Evolutionary conservation across 2,888 invertebrate genomes (phyloP).

Genomic region (Dyspetes luteomarginatus): DNA sequence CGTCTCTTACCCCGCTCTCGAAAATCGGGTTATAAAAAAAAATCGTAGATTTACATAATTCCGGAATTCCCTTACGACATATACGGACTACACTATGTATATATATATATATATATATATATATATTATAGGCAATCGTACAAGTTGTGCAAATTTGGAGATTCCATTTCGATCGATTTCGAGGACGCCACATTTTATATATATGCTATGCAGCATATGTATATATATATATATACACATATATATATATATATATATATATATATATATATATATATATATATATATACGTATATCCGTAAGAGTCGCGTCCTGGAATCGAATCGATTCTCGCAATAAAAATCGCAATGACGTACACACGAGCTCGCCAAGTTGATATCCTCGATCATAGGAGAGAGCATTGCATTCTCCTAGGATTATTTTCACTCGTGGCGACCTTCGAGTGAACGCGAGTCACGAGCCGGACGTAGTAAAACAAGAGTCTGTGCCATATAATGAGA

Average conservation of each 20-base stretch:
- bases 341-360: constrained; percentile 37
- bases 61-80: constrained; percentile 4
- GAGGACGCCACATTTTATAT: constrained; percentile 2
- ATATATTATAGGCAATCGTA: neutral
- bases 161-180: constrained; percentile 26
- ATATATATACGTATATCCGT: no score
- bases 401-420: constrained; percentile 53
- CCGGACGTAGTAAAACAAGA: constrained; percentile 33
- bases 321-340: constrained; percentile 30
- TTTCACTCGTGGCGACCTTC: constrained; percentile 59
- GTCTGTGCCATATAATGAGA: neutral
- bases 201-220: neutral
- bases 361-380: constrained; percentile 28
- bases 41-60: constrained; percentile 35
- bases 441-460: constrained; percentile 38
- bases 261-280: no score
- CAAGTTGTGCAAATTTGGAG: constrained; percentile 14
- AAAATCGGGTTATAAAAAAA: neutral
- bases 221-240: no score
- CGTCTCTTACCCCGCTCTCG: neutral
- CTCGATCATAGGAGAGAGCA: constrained; percentile 6
- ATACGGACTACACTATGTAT: neutral
- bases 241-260: no score
- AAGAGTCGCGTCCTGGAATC: constrained; percentile 13
- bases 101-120: neutral